These are phyloP conservation scores for Henricia sp. DNA, from an alignment of 53 echinoderm and acorn worm species.

Conservation along the genomic window DNA sequence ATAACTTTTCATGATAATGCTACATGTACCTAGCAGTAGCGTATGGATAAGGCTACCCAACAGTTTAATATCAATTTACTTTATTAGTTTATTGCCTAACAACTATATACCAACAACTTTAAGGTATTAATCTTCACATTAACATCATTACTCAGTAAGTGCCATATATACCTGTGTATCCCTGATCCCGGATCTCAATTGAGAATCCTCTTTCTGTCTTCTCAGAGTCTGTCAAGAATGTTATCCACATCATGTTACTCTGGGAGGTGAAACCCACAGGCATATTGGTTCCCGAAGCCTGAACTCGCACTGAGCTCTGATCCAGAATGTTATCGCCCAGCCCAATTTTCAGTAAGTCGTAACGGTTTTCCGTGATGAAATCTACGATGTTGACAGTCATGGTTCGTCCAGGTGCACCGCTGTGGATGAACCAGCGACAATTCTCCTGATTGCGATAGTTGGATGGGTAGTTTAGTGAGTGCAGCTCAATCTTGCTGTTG, in stretches of 20 bases:
- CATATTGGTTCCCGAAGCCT: slow-evolving; percentile 30
- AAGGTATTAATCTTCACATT: no score
- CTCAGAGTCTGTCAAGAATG: slow-evolving; percentile 77
- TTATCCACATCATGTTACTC: slow-evolving; percentile 74
- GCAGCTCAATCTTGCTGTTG: slow-evolving; percentile 71
- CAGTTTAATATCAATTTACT: no score
- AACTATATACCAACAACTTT: no score
- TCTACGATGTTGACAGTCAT: slow-evolving; percentile 67
- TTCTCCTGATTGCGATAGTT: slow-evolving; percentile 86
- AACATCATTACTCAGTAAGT: no score
- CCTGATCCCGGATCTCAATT: slow-evolving; percentile 76
- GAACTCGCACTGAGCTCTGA: slow-evolving; percentile 47
- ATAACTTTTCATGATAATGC: no score
- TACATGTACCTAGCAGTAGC: no score
- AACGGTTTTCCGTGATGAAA: slow-evolving; percentile 88
- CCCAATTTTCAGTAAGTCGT: slow-evolving; percentile 78
- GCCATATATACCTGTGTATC: slow-evolving; percentile 78
- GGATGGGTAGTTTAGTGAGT: slow-evolving; percentile 93
- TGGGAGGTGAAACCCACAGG: slow-evolving; percentile 32
- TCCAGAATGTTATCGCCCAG: slow-evolving; percentile 62
- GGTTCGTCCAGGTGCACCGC: slow-evolving; percentile 66
- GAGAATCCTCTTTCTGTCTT: slow-evolving; percentile 98
- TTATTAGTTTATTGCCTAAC: no score
- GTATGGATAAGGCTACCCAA: no score
- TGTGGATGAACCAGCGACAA: slow-evolving; percentile 91